Evolutionary conservation across 2,113 vertebrate genomes (phyloP).

Genomic region (Struthidea cinerea): DNA sequence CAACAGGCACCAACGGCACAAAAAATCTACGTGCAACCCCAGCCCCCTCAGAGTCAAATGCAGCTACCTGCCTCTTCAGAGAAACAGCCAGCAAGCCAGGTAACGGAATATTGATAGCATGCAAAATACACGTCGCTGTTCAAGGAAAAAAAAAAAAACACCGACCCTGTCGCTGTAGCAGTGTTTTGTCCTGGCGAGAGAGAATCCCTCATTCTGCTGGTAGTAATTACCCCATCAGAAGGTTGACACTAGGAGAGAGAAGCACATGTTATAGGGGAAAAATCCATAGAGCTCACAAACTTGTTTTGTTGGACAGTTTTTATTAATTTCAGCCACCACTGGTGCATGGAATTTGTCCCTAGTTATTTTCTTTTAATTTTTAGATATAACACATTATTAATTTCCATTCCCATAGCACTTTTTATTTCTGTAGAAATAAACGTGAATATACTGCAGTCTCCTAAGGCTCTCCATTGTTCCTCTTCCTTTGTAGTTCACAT

Average conservation of each 20-base stretch:
- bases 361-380: constrained; percentile 56
- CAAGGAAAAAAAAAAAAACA: constrained; percentile 29
- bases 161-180: constrained; percentile 49
- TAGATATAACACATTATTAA: constrained; percentile 50
- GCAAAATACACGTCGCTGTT: constrained; percentile 68
- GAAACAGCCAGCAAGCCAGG: constrained; percentile 85
- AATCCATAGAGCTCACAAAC: constrained; percentile 1
- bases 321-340: constrained; percentile 51
- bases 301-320: constrained; percentile 51
- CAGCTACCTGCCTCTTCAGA: constrained; percentile 87
- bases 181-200: constrained; percentile 68
- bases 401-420: constrained; percentile 46
- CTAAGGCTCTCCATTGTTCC: constrained; percentile 53
- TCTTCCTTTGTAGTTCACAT: constrained; percentile 69
- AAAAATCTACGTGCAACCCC: constrained; percentile 90
- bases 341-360: constrained; percentile 52
- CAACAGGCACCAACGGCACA: constrained; percentile 93
- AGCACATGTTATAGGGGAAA: constrained; percentile 28
- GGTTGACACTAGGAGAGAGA: constrained; percentile 60
- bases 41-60: constrained; percentile 85
- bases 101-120: constrained; percentile 76
- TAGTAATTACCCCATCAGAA: constrained; percentile 46
- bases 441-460: constrained; percentile 47
- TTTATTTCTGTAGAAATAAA: constrained; percentile 62
- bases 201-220: constrained; percentile 57